Evolutionary conservation across 2,113 vertebrate genomes (phyloP), one percentile per base, ranked within the genome.

Genomic region (Phyllostomus hastatus): DNA sequence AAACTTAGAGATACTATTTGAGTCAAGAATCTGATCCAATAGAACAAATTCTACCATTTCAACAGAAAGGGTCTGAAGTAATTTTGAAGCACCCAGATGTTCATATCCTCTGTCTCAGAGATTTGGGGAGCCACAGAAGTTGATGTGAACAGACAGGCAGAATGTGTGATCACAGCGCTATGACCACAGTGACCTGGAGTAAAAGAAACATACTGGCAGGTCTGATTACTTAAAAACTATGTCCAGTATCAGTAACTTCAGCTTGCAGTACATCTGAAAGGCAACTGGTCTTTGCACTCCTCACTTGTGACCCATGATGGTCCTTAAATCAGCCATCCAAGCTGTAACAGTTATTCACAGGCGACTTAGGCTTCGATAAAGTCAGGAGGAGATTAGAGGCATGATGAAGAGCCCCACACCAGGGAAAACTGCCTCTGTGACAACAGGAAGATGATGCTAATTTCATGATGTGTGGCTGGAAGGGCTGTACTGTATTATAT

Each of bases 321-420:
- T 78, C 66, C 81, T 96, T 97, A 88, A 93, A 96, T 91, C 95
- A 97, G 88, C 50, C 81, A 88, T 35, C 26, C 64, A 52, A 96
- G 54, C 72, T 59, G 1, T 46, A 69, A 54, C 24, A 72, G 72
- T 94, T 83, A 97, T 69, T 97, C 69, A 72, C 28, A 88, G 48
- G 67, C 7, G 35, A 50, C 5, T 69, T 31, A 73, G 0, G 0
- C 75, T 75, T 98, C 85, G 88, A 14, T 0, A 1, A 97, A 97
- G 82, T 81, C 90, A 96, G 72, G 59, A 81, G 91, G 96, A 26
- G 19, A 95, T 86, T 35, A 88, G 66, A 92, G 92, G 91, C 35
- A 87, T 15, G 84, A 95, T 52, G 12, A 93, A 98, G 64, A 83
- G 46, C 50, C 75, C 64, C 35, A 46, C 0, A 0, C 82, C n/a